These are phyloP conservation scores for Cantharis lateralis DNA, from an alignment of 2,888 invertebrate genomes.

Conservation along the genomic window DNA sequence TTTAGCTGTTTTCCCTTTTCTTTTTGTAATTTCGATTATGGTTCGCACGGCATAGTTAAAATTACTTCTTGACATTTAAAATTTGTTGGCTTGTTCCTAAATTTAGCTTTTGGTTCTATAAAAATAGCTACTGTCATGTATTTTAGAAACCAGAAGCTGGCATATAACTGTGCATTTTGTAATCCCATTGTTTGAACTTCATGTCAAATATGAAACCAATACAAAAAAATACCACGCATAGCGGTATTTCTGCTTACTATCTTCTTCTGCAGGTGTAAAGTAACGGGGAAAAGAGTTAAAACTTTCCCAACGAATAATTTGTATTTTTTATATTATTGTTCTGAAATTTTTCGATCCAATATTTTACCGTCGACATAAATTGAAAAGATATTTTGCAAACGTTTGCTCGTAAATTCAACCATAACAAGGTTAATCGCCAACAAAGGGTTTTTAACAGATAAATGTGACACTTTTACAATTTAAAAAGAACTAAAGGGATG, in stretches of 20 bases:
- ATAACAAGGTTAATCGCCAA: background rate
- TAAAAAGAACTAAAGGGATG: background rate
- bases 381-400: background rate
- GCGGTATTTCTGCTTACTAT: background rate
- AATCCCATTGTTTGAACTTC: background rate
- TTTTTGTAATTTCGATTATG: background rate
- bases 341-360: background rate
- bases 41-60: background rate
- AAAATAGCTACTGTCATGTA: background rate
- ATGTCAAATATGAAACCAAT: background rate
- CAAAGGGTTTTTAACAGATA: slow-evolving; percentile 1
- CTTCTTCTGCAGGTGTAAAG: background rate
- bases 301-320: background rate
- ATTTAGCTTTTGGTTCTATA: background rate
- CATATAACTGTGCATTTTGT: background rate
- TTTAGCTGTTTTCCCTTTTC: background rate
- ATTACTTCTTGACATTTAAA: background rate
- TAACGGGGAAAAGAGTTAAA: background rate
- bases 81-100: background rate
- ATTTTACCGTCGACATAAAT: background rate
- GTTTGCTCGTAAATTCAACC: background rate
- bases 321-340: background rate
- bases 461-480: slow-evolving; percentile 8
- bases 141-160: background rate
- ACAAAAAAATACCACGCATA: background rate